phyloP scores from a whole-genome alignment of 2,888 invertebrate species.

The Oeneis ivallda region DNA sequence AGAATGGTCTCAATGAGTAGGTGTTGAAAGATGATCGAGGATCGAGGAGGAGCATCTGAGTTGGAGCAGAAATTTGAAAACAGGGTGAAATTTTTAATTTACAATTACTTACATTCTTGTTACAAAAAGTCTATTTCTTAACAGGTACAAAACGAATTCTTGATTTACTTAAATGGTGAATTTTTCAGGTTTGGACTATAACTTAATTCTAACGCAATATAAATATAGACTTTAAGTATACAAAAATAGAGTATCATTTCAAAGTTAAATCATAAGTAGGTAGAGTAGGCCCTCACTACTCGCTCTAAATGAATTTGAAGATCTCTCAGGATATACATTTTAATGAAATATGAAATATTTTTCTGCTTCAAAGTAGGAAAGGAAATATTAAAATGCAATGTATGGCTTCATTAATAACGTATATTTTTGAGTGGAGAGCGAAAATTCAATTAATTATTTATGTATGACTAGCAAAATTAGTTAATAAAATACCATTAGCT shows the following conservation, averaged over 20 bases:
- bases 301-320: slow-evolving; percentile 33
- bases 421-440: slow-evolving; percentile 1
- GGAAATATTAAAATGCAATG: slow-evolving; percentile 23
- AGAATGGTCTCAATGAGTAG: no score
- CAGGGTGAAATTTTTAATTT: no score
- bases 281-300: slow-evolving; percentile 11
- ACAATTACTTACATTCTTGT: no score
- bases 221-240: not conserved
- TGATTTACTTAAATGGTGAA: not conserved
- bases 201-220: not conserved
- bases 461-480: slow-evolving; percentile 7
- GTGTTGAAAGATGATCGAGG: no score
- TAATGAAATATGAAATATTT: slow-evolving; percentile 31
- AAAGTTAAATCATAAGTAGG: slow-evolving; percentile 3
- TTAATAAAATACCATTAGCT: not conserved
- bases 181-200: slow-evolving; percentile 2
- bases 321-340: slow-evolving; percentile 29
- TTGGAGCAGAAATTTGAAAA: no score
- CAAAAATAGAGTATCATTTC: not conserved
- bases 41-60: no score
- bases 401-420: slow-evolving; percentile 16
- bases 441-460: slow-evolving; percentile 16
- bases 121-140: slow-evolving; percentile 3
- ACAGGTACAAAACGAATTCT: not conserved
- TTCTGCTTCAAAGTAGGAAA: slow-evolving; percentile 7